A percentile compares a stretch with the other conserved stretches of the same genome.
These are phyloP conservation scores for Nyctalus aviator DNA, from an alignment of 2,797 vertebrate genomes.

Conservation along the genomic window DNA sequence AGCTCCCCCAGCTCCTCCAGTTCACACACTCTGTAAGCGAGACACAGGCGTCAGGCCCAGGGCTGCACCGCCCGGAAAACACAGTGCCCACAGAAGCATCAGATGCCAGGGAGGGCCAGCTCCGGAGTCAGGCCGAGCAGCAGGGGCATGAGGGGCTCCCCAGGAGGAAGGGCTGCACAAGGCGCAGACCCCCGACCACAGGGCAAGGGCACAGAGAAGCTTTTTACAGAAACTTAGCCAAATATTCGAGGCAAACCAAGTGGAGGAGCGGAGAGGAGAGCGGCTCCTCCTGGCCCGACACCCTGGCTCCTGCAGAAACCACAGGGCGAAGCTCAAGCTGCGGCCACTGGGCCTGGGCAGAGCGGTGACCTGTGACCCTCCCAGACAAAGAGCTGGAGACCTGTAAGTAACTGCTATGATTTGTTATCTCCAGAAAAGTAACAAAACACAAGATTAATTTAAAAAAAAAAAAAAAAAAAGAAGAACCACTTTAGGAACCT, in stretches of 20 bases:
- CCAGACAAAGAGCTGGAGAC: not conserved
- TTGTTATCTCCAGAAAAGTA: not conserved
- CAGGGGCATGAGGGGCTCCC: not conserved
- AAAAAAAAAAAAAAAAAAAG: not conserved
- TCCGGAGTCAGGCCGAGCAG: not conserved
- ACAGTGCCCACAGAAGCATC: accelerated
- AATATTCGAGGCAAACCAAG: not conserved
- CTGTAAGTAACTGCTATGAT: not conserved
- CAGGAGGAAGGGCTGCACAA: not conserved
- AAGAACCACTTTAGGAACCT: not conserved
- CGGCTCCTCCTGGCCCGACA: accelerated
- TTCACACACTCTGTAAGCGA: slow-evolving; percentile 92
- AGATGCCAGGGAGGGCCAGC: not conserved
- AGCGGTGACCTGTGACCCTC: not conserved
- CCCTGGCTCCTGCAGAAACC: not conserved
- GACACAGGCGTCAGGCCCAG: not conserved
- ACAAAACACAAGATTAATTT: not conserved
- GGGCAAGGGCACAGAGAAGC: not conserved
- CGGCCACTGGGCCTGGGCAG: not conserved
- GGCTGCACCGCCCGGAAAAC: not conserved
- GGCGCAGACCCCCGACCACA: not conserved
- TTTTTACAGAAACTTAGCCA: not conserved
- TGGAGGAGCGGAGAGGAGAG: not conserved
- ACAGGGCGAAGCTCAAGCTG: not conserved
- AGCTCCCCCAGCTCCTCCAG: slow-evolving; percentile 97